Evolutionary conservation across 2,113 vertebrate genomes (phyloP).

Genomic region (Eudyptes chrysolophus): DNA sequence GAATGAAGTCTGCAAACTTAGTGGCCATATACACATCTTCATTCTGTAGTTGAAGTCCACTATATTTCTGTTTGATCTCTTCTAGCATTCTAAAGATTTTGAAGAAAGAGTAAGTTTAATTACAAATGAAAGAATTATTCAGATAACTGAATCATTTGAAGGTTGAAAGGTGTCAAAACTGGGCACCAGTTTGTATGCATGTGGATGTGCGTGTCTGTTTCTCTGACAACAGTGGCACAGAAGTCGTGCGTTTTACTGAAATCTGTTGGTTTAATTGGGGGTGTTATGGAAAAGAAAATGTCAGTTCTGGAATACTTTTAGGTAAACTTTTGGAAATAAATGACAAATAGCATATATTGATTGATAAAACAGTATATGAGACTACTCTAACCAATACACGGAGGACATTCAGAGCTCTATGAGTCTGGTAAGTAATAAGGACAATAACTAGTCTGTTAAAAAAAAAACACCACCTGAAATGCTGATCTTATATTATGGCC

Average conservation of each 20-base stretch:
- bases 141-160: not conserved
- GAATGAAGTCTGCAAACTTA: constrained; percentile 80
- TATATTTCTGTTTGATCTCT: constrained; percentile 80
- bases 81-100: constrained; percentile 77
- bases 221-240: not conserved
- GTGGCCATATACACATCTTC: constrained; percentile 87
- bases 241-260: not conserved
- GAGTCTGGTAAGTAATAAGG: not conserved
- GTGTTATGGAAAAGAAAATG: not conserved
- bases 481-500: not conserved
- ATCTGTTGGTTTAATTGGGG: not conserved
- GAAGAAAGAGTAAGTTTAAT: not conserved
- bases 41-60: constrained; percentile 77
- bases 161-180: not conserved
- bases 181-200: not conserved
- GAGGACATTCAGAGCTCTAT: not conserved
- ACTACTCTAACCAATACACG: not conserved
- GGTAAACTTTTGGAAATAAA: not conserved
- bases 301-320: not conserved
- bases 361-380: not conserved
- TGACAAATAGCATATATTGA: not conserved
- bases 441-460: not conserved
- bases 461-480: not conserved
- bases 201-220: not conserved
- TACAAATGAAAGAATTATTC: not conserved